These are phyloP conservation scores for Drosophila ironensis DNA, from an alignment of 1,140 invertebrate genomes.

Conservation along the genomic window DNA sequence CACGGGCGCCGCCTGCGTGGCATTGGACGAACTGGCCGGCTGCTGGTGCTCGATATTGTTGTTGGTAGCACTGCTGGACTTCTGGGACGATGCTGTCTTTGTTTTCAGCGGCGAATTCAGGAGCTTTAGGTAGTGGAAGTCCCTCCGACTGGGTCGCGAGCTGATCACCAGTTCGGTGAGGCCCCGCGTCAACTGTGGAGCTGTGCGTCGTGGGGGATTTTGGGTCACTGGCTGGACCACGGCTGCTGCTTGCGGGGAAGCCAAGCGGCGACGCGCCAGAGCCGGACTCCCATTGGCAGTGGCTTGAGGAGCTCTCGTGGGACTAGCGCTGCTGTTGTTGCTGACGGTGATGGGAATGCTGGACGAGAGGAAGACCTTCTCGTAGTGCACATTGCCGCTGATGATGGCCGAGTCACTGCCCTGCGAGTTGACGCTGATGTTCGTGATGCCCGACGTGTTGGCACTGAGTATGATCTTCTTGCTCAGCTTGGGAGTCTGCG, in stretches of 20 bases:
- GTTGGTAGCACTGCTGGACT: constrained; percentile 34
- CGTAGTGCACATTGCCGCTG: constrained; percentile 73
- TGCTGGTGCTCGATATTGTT: constrained; percentile 69
- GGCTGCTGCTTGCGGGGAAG: constrained; percentile 2
- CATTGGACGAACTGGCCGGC: constrained; percentile 14
- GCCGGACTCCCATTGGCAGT: constrained; percentile 49
- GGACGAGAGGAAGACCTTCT: constrained; percentile 75
- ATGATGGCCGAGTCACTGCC: constrained; percentile 48
- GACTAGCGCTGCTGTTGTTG: constrained; percentile 13
- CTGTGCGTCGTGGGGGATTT: constrained; percentile 2
- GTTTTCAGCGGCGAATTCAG: constrained; percentile 52
- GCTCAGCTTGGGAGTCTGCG: constrained; percentile 62
- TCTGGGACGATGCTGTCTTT: constrained; percentile 39
- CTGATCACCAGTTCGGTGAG: constrained; percentile 78
- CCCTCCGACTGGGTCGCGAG: constrained; percentile 70
- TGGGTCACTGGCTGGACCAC: constrained; percentile 8
- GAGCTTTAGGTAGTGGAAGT: constrained; percentile 68
- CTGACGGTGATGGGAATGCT: constrained; percentile 61
- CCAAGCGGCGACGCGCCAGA: constrained; percentile 41
- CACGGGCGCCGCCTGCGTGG: constrained; percentile 2
- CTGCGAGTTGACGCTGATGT: constrained; percentile 72
- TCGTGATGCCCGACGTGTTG: constrained; percentile 74
- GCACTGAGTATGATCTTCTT: constrained; percentile 79
- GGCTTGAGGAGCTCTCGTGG: constrained; percentile 3
- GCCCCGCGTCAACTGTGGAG: constrained; percentile 65